Evolutionary conservation across 2,113 vertebrate genomes (phyloP).

Genomic region (Ptilorrhoa leucosticta): DNA sequence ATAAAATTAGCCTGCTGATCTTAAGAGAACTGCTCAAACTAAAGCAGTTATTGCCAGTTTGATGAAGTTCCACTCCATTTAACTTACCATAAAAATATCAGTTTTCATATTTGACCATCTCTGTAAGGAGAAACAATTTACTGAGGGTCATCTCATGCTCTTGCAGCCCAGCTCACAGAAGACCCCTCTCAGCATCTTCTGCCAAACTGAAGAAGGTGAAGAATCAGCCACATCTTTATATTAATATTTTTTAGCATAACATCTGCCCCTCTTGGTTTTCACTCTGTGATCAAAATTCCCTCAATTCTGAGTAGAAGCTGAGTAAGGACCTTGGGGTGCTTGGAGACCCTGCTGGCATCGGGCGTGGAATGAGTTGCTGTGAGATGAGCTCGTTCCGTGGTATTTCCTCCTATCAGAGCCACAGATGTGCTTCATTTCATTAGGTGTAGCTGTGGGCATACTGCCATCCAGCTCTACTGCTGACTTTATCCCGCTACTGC

Average conservation of each 20-base stretch:
- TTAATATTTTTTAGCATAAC: neutral
- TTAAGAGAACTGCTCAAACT: neutral
- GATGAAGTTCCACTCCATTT: neutral
- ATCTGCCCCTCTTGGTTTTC: neutral
- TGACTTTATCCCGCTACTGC: conserved; percentile 51
- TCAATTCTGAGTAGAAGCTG: neutral
- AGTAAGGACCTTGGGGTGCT: neutral
- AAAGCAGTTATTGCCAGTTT: neutral
- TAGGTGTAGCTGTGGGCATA: conserved; percentile 63
- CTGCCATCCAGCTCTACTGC: conserved; percentile 37
- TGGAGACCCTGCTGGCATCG: neutral
- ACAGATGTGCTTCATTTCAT: conserved; percentile 63
- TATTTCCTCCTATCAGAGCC: conserved; percentile 48
- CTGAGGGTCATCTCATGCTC: neutral
- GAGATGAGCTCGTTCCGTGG: neutral
- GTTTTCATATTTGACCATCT: neutral
- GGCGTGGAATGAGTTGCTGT: neutral
- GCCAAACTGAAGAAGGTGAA: neutral
- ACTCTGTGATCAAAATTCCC: neutral
- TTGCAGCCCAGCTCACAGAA: neutral
- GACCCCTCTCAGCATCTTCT: neutral
- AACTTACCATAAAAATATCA: neutral
- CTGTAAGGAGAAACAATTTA: neutral
- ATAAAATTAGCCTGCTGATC: neutral
- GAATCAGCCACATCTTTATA: neutral